Base-by-base conservation (phyloP, 1,140 invertebrate genomes). In the Cotesia vestalis region DNA sequence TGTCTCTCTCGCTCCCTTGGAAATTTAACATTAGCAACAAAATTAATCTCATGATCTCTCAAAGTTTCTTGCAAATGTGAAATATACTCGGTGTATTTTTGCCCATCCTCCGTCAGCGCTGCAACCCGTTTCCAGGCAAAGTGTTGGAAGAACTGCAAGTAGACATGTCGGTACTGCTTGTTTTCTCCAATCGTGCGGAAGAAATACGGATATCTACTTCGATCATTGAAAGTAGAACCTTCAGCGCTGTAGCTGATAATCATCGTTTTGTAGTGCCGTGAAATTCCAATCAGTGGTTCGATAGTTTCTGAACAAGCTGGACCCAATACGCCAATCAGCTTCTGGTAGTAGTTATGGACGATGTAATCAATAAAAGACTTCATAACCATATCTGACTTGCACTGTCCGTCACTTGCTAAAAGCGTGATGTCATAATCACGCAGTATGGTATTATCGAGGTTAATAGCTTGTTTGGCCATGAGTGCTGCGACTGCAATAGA, bases 221-320 rank as follows among this genome's bases (percentile, higher is more conserved):
- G 87, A 83, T 95, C 91, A 0, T 89, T 90, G 76, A 94, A 91
- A 62, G 89, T 90, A 1, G 90, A 89, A 0, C 93, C 93, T 80
- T 95, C 94, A 1, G 94, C 94, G 71, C 92, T 92, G 81, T 95
- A 96, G 46, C 93, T 94, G 55, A 96, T 92, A 0, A 94, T 90
- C 46, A 94, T 87, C 34, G 92, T 93, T 71, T 91, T 90, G 76
- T 92, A 95, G 78, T 94, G 91, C 69, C 91, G 93, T 0, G 94
- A 92, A n/a, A 96, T 89, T 0, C 92, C 92, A 8, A 94, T 93
- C 14, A 96, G 86, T 0, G 94, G 93, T 80, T 95, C 93, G 0
- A 95, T 91, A 1, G 94, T 94, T 80, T 95, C 94, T 4, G 93
- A 94, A 81, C 94, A 96, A 6, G 92, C 94, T 3, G 94, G 94